These are phyloP conservation scores for Sorex fumeus DNA, from an alignment of 2,113 vertebrate genomes.

Conservation along the genomic window DNA sequence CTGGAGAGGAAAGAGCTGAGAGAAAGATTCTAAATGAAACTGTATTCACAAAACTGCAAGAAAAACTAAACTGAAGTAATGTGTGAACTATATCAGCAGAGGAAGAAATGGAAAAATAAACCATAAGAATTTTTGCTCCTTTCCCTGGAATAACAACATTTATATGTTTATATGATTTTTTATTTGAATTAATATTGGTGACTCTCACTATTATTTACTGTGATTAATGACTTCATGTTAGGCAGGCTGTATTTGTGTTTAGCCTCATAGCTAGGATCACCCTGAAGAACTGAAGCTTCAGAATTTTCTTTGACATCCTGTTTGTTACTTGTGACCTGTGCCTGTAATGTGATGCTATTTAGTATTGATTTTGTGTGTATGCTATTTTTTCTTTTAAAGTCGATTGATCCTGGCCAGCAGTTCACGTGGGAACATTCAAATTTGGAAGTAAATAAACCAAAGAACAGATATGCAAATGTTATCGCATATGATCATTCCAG, in stretches of 20 bases:
- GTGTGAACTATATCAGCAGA: conserved; percentile 45
- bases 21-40: conserved; percentile 17
- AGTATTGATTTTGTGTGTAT: conserved; percentile 71
- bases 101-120: conserved; percentile 56
- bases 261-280: conserved; percentile 41
- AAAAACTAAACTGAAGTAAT: conserved; percentile 39
- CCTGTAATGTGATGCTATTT: neutral
- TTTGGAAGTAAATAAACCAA: conserved; percentile 99
- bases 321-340: conserved; percentile 58
- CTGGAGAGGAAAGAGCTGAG: neutral
- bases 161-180: conserved; percentile 58
- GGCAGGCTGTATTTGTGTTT: neutral
- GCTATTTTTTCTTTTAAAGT: conserved; percentile 90
- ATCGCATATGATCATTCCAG: conserved; percentile 99
- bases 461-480: conserved; percentile 99
- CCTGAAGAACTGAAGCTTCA: conserved; percentile 58
- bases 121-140: neutral
- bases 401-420: conserved; percentile 98
- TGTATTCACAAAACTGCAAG: conserved; percentile 6
- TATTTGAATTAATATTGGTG: conserved; percentile 53
- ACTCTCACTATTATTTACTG: conserved; percentile 36
- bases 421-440: conserved; percentile 99
- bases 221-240: conserved; percentile 50
- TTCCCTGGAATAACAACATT: conserved; percentile 57
- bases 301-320: conserved; percentile 11